Conservation (phyloP, 2,888 invertebrate species). For the Ectobius pallidus region DNA sequence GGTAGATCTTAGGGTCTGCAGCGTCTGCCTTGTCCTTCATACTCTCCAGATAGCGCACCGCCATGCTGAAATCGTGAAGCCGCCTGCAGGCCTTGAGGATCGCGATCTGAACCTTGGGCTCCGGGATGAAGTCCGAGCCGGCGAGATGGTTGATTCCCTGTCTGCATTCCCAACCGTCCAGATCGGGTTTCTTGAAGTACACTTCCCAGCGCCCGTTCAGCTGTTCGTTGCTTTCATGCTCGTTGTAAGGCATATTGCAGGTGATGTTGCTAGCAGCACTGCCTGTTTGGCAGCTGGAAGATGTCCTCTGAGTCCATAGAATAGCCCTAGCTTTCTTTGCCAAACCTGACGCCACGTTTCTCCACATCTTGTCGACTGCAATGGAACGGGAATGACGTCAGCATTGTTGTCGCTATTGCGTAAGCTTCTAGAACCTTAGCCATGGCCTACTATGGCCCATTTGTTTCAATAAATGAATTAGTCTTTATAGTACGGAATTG, state of each 20-base stretch:
- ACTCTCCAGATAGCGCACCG: slow-evolving; percentile 67
- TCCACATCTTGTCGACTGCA: too few species aligned
- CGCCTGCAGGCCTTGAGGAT: slow-evolving; percentile 67
- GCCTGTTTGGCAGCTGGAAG: too few species aligned
- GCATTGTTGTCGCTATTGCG: too few species aligned
- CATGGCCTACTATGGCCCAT: too few species aligned
- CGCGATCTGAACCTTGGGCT: slow-evolving; percentile 61
- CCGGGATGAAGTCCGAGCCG: slow-evolving; percentile 65
- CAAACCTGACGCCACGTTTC: too few species aligned
- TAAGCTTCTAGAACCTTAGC: too few species aligned
- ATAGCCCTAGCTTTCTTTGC: too few species aligned
- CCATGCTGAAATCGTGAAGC: slow-evolving; percentile 68
- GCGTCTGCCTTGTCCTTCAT: slow-evolving; percentile 45
- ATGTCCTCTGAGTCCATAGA: too few species aligned
- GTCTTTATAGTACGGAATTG: too few species aligned
- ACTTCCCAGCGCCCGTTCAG: slow-evolving; percentile 58
- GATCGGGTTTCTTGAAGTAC: slow-evolving; percentile 83
- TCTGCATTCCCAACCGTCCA: slow-evolving; percentile 82
- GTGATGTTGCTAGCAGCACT: background rate
- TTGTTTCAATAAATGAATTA: too few species aligned
- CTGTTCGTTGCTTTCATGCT: background rate
- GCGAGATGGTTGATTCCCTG: slow-evolving; percentile 61
- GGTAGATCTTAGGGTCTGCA: background rate
- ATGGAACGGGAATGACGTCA: too few species aligned
- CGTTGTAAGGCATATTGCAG: background rate